Evolutionary conservation across 2,113 vertebrate species (phyloP).

Genomic region (Arothron firmamentum): DNA sequence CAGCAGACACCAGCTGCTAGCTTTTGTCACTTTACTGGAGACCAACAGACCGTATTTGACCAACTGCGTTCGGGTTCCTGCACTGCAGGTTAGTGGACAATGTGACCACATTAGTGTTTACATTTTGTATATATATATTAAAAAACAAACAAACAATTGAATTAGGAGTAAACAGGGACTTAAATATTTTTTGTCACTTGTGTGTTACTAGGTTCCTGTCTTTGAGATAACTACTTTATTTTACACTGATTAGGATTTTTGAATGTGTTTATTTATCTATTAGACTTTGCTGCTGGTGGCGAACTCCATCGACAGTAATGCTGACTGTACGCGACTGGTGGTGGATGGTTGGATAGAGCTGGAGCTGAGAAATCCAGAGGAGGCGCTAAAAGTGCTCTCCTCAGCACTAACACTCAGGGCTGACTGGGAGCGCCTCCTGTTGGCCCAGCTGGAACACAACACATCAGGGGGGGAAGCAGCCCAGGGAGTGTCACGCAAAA

Average conservation of each 20-base stretch:
- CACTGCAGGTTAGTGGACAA: slow-evolving; percentile 77
- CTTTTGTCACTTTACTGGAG: slow-evolving; percentile 89
- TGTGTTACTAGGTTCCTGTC: neutral
- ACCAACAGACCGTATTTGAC: slow-evolving; percentile 89
- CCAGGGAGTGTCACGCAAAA: slow-evolving; percentile 29
- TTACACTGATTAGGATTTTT: neutral
- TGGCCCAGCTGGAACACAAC: slow-evolving; percentile 69
- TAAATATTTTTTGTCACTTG: neutral
- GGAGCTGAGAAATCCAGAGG: slow-evolving; percentile 57
- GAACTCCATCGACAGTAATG: slow-evolving; percentile 82
- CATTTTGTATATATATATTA: too few species aligned
- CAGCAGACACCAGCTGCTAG: slow-evolving; percentile 82
- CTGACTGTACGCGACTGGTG: slow-evolving; percentile 83
- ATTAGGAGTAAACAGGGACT: neutral
- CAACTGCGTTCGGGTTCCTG: slow-evolving; percentile 83
- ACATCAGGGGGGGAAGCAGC: accelerated
- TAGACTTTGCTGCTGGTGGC: slow-evolving; percentile 85
- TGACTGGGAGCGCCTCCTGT: slow-evolving; percentile 79
- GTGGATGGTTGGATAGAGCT: slow-evolving; percentile 88
- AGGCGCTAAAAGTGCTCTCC: slow-evolving; percentile 74
- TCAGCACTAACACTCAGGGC: slow-evolving; percentile 72
- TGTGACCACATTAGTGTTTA: too few species aligned
- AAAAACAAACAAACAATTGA: neutral
- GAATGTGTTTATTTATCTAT: neutral
- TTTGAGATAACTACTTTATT: neutral